Conservation (phyloP, 2,797 vertebrate species). For the Pampus argenteus region DNA sequence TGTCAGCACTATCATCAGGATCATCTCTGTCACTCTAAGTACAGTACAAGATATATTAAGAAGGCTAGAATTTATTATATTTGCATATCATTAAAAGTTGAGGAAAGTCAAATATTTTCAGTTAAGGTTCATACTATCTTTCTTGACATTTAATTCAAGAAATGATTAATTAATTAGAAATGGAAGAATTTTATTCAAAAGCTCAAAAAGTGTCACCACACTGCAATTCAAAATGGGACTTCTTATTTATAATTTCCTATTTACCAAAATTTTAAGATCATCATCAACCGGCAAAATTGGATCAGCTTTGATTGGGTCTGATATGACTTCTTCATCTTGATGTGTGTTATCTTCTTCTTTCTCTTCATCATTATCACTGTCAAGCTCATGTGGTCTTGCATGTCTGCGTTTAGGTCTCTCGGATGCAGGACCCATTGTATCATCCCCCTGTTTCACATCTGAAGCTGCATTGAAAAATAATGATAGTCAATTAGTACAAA, state of each 20-base stretch:
- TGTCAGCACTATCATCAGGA: constrained; percentile 2
- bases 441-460: constrained; percentile 82
- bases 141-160: background rate
- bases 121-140: too few relatives aligned
- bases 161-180: background rate
- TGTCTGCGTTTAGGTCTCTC: constrained; percentile 89
- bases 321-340: constrained; percentile 53
- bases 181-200: background rate
- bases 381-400: constrained; percentile 89
- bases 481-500: background rate
- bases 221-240: background rate
- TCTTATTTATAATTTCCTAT: constrained; percentile 3
- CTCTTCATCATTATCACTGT: constrained; percentile 91
- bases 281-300: constrained; percentile 71
- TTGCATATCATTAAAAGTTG: background rate
- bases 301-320: constrained; percentile 79
- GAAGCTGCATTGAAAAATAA: constrained; percentile 17
- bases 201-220: background rate
- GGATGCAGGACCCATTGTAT: constrained; percentile 69
- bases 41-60: constrained; percentile 11
- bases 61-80: background rate
- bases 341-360: constrained; percentile 84
- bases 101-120: background rate
- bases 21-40: constrained; percentile 59
- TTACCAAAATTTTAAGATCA: constrained; percentile 53